phyloP scores from a whole-genome alignment of 2,113 vertebrate species.

The Pseudolaguvia tuberculata region DNA sequence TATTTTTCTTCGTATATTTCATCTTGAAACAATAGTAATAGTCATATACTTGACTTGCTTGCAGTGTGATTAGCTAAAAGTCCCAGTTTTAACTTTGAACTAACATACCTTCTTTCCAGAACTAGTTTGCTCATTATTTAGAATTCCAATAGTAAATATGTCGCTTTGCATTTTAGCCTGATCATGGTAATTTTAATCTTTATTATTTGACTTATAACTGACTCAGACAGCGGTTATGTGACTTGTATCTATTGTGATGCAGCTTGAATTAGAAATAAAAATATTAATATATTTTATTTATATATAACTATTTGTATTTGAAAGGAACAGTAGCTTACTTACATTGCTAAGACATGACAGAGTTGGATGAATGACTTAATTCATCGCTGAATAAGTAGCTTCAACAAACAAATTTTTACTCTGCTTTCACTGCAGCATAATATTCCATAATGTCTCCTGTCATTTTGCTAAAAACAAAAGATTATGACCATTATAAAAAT shows the following conservation, averaged over 20 bases:
- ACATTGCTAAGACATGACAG: neutral
- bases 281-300: neutral
- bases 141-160: neutral
- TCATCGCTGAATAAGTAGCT: neutral
- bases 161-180: neutral
- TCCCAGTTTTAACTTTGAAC: neutral
- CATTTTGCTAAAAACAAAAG: too few species aligned
- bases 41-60: constrained; percentile 11
- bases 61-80: neutral
- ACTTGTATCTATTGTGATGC: neutral
- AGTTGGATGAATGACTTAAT: neutral
- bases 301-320: neutral
- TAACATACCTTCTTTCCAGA: neutral
- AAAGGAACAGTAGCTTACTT: neutral
- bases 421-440: neutral
- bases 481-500: neutral
- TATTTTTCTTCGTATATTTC: neutral
- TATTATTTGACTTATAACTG: neutral
- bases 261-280: neutral
- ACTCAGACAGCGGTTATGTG: neutral
- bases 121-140: neutral
- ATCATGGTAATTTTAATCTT: neutral
- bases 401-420: too few species aligned
- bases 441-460: too few species aligned
- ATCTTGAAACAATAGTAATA: neutral